Evolutionary conservation across 2,888 invertebrate species (phyloP).

Genomic region (Leptopilina syphax): DNA sequence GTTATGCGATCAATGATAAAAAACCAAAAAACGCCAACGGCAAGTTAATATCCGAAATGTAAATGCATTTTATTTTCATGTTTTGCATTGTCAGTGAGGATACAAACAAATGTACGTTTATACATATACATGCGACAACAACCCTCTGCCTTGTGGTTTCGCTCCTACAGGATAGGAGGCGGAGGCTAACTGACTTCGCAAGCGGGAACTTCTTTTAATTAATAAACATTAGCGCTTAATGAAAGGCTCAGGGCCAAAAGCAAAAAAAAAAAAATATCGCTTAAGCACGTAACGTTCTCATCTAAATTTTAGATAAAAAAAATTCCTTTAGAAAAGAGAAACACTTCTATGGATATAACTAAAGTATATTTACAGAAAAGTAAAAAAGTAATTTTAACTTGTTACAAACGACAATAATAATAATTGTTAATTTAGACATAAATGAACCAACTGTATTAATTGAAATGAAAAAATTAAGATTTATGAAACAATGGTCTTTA

Average conservation of each 20-base stretch:
- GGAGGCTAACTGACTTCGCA: constrained; percentile 23
- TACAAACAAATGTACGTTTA: constrained; percentile 3
- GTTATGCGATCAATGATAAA: neutral
- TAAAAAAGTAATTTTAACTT: neutral
- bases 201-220: constrained; percentile 39
- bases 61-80: constrained; percentile 19
- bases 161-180: constrained; percentile 28
- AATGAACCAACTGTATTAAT: neutral
- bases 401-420: neutral
- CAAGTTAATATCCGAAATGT: constrained; percentile 25
- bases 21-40: neutral
- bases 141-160: constrained; percentile 25
- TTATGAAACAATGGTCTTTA: neutral
- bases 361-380: neutral
- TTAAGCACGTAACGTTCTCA: constrained; percentile 10
- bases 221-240: constrained; percentile 41
- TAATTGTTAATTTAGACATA: neutral
- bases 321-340: neutral
- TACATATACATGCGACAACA: constrained; percentile 33
- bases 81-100: constrained; percentile 24
- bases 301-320: constrained; percentile 24
- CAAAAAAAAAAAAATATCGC: constrained; percentile 28
- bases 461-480: neutral
- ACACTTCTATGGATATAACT: neutral
- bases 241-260: neutral